phyloP scores from a whole-genome alignment of 2,797 vertebrate species.

The Myiotriccus ornatus region DNA sequence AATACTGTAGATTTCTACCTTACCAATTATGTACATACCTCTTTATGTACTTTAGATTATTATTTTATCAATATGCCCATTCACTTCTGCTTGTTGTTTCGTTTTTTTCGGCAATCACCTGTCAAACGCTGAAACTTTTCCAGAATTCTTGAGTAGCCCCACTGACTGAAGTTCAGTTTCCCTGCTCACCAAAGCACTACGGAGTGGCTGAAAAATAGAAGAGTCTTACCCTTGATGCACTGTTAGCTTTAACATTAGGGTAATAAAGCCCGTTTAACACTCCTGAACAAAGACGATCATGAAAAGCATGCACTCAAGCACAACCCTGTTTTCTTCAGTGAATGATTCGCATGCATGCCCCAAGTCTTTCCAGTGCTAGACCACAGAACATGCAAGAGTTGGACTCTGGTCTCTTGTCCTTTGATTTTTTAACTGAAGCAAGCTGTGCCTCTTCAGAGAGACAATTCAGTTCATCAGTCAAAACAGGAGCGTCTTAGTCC shows the following conservation, averaged over 20 bases:
- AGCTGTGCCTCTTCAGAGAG: background rate
- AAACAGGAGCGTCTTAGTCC: background rate
- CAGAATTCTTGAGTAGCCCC: background rate
- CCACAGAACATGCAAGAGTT: background rate
- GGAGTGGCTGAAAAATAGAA: background rate
- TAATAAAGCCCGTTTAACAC: background rate
- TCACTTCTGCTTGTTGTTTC: background rate
- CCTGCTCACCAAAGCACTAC: background rate
- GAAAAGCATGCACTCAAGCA: background rate
- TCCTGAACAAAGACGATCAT: background rate
- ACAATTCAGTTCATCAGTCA: background rate
- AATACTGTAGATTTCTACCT: background rate
- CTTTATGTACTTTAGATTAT: background rate
- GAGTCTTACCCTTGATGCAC: background rate
- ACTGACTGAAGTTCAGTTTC: background rate
- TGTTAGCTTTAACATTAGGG: background rate
- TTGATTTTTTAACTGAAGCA: background rate
- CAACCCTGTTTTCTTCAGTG: accelerated
- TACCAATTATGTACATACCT: background rate
- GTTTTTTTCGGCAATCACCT: background rate
- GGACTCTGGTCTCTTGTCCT: background rate
- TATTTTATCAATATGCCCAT: background rate
- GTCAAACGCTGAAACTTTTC: background rate
- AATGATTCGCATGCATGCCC: background rate
- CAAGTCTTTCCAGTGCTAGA: background rate